These are phyloP conservation scores for Ploceus nigricollis DNA, from an alignment of 2,113 vertebrate species.

Conservation along the genomic window DNA sequence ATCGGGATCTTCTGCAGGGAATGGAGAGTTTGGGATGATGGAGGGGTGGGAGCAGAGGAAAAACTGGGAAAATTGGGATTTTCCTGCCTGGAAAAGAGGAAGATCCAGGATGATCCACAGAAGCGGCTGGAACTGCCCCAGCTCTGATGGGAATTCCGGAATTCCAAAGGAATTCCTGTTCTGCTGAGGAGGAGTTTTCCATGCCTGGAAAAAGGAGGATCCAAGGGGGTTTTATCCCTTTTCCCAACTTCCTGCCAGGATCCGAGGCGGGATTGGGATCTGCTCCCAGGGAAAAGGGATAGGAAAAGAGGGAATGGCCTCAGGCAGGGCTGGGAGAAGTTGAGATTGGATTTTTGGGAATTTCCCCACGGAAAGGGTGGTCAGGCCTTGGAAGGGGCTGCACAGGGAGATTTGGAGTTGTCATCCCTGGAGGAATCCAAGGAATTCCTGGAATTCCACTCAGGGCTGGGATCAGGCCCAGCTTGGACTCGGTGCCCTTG, in stretches of 20 bases:
- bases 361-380: background rate
- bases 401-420: fast-evolving
- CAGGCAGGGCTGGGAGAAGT: background rate
- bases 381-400: background rate
- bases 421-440: background rate
- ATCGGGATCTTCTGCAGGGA: no score
- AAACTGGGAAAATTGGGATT: background rate
- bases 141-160: background rate
- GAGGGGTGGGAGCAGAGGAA: no score
- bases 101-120: background rate
- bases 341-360: background rate
- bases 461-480: fast-evolving
- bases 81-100: background rate
- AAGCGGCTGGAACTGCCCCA: background rate
- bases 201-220: background rate
- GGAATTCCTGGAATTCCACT: background rate
- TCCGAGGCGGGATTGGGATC: background rate
- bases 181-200: background rate
- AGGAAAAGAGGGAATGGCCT: background rate
- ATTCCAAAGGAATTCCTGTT: background rate
- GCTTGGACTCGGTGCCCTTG: no score
- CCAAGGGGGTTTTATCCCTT: background rate
- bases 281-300: background rate
- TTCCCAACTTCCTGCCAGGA: background rate
- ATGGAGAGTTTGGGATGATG: no score